Conservation (phyloP, 1,140 invertebrate species). For the Phymorhynchus buccinoides region DNA sequence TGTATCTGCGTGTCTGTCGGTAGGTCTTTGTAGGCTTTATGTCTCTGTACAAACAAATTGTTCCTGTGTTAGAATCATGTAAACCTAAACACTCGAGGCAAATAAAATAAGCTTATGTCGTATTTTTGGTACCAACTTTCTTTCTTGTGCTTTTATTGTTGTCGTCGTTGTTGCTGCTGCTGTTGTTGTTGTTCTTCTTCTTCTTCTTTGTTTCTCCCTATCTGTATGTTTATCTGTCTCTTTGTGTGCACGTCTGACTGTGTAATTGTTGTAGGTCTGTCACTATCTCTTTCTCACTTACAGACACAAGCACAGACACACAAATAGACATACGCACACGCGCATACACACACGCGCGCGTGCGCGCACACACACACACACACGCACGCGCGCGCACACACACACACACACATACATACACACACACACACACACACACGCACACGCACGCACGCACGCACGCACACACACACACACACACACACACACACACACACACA, state of each 20-base stretch:
- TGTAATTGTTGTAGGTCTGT: background rate
- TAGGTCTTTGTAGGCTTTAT: too few relatives aligned
- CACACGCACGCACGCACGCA: background rate
- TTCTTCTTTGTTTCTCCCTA: background rate
- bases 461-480: background rate
- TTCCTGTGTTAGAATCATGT: too few relatives aligned
- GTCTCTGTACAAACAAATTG: too few relatives aligned
- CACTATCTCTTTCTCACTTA: background rate
- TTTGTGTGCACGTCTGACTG: too few relatives aligned
- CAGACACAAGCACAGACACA: background rate
- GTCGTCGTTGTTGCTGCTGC: too few relatives aligned
- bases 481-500: conserved; percentile 17
- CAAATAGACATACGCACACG: background rate
- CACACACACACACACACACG: conserved; percentile 10
- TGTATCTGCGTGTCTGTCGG: too few relatives aligned
- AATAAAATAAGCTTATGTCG: too few relatives aligned
- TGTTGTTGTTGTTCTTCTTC: too few relatives aligned
- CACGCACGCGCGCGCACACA: background rate
- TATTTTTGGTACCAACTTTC: too few relatives aligned
- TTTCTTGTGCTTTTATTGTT: too few relatives aligned
- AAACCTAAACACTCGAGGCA: too few relatives aligned
- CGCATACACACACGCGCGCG: background rate
- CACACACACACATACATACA: background rate
- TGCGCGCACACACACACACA: background rate
- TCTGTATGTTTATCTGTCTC: background rate